phyloP scores from a whole-genome alignment of 2,113 vertebrate species.

The Elaphurus davidianus region DNA sequence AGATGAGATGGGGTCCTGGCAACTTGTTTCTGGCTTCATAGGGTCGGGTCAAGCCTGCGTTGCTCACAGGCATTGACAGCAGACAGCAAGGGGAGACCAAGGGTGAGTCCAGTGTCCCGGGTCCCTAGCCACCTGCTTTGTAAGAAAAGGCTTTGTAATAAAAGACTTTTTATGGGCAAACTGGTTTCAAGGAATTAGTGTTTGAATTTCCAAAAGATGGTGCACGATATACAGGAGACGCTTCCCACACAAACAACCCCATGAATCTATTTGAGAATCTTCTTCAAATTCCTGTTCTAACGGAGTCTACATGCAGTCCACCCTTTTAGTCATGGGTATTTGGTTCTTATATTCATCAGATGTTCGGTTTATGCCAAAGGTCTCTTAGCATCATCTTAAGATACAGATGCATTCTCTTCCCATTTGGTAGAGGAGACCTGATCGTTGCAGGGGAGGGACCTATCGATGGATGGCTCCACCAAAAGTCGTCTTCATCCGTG shows the following conservation, averaged over 20 bases:
- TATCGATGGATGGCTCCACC: background rate
- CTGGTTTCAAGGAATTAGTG: background rate
- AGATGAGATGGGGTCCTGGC: background rate
- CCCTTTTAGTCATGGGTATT: background rate
- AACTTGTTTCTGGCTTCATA: constrained; percentile 4
- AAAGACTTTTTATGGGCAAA: background rate
- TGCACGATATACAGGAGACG: background rate
- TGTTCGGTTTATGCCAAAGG: background rate
- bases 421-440: background rate
- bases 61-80: constrained; percentile 38
- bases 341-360: background rate
- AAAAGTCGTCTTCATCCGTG: background rate
- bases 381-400: background rate
- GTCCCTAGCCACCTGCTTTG: background rate
- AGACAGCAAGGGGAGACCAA: constrained; percentile 60
- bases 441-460: background rate
- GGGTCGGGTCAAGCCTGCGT: constrained; percentile 6
- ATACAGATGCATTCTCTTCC: background rate
- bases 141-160: background rate
- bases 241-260: background rate
- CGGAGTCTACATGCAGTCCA: background rate
- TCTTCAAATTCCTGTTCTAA: background rate
- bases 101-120: constrained; percentile 11
- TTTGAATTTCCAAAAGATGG: background rate
- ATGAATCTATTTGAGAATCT: background rate